Percentiles rank a stretch among this genome's conserved stretches.
phyloP scores from a whole-genome alignment of 2,797 vertebrate species.

The Cercopithecus diana region DNA sequence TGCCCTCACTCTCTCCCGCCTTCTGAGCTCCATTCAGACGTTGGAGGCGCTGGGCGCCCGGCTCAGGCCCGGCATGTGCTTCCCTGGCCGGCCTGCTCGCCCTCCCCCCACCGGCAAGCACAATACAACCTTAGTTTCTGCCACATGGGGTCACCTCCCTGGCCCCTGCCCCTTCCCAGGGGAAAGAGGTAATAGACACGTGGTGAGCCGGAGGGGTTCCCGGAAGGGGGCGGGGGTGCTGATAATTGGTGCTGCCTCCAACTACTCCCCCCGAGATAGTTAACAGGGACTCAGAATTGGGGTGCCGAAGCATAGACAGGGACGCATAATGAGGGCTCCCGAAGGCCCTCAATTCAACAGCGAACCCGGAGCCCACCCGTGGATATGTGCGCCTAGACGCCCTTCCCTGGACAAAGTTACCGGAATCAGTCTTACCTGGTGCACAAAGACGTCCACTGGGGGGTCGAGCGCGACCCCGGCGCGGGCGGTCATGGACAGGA shows the following conservation, averaged over 20 bases:
- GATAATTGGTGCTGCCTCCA: conserved; percentile 20
- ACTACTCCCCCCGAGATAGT: neutral
- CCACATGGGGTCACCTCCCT: conserved; percentile 81
- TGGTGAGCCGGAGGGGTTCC: conserved; percentile 72
- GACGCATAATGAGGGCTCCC: neutral
- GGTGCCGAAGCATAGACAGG: neutral
- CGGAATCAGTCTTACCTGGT: conserved; percentile 90
- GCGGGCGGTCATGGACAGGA: conserved; percentile 96
- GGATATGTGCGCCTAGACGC: neutral
- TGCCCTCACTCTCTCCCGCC: neutral
- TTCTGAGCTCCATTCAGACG: neutral
- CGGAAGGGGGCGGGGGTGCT: conserved; percentile 56
- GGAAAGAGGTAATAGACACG: conserved; percentile 79
- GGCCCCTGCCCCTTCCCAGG: conserved; percentile 70
- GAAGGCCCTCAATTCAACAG: neutral
- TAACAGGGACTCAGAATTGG: neutral
- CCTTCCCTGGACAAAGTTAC: conserved; percentile 26
- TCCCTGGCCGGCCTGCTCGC: conserved; percentile 50
- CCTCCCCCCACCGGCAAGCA: conserved; percentile 77
- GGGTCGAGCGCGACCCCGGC: conserved; percentile 92
- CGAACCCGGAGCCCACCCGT: neutral
- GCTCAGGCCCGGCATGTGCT: conserved; percentile 61
- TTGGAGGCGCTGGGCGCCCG: neutral
- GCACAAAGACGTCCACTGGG: conserved; percentile 98
- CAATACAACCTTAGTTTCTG: conserved; percentile 82